Conservation (phyloP, 1,140 invertebrate genomes). For the Archivesica marissinica region DNA sequence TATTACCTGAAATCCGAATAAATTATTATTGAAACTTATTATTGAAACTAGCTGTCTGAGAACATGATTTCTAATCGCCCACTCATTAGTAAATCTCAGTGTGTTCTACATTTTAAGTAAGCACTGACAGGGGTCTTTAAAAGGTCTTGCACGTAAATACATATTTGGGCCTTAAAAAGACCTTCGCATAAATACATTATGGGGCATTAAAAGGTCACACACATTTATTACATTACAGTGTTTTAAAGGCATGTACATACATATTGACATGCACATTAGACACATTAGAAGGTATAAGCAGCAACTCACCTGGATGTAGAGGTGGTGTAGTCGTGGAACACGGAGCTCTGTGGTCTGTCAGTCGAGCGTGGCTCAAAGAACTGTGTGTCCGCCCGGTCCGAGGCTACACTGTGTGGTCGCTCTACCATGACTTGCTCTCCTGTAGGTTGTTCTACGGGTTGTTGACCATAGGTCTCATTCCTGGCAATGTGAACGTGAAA, state of each 20-base stretch:
- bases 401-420: not conserved
- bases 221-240: too few species aligned
- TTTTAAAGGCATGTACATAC: too few species aligned
- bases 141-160: not conserved
- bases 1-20: too few species aligned
- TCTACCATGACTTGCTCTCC: not conserved
- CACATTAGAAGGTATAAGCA: not conserved
- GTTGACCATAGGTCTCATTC: not conserved
- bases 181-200: not conserved
- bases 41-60: too few species aligned
- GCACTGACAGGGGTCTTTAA: not conserved
- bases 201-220: not conserved
- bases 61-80: too few species aligned
- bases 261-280: not conserved
- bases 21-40: too few species aligned
- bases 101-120: too few species aligned
- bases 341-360: constrained; percentile 66
- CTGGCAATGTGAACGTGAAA: not conserved
- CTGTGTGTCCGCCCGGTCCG: not conserved
- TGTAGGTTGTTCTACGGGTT: not conserved
- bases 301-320: constrained; percentile 76
- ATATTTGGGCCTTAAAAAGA: too few species aligned
- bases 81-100: too few species aligned
- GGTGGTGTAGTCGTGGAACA: constrained; percentile 77
- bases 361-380: not conserved